Conservation (phyloP, 1,140 invertebrate species). For the Drosophila athabasca region DNA sequence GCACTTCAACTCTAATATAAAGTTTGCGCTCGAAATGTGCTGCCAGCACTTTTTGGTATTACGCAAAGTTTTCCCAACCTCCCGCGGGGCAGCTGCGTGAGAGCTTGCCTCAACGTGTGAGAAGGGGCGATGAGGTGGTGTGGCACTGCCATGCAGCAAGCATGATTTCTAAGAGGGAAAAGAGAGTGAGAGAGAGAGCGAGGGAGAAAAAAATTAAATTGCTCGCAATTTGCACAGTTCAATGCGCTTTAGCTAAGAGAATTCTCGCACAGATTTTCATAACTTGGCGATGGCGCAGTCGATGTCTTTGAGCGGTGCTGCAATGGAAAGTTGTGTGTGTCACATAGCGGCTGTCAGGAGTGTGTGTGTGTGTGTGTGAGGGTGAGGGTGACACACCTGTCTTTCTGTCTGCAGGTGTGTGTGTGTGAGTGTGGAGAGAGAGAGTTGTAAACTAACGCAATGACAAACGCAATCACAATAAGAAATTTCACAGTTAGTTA, state of each 20-base stretch:
- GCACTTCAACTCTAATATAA: slow-evolving; percentile 81
- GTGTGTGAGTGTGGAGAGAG: slow-evolving; percentile 1
- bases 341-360: slow-evolving; percentile 22
- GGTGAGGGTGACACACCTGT: slow-evolving; percentile 19
- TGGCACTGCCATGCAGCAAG: slow-evolving; percentile 5
- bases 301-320: slow-evolving; percentile 47
- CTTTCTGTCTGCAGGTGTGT: too few species aligned
- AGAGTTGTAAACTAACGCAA: slow-evolving; percentile 81
- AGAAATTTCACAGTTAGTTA: slow-evolving; percentile 82
- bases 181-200: slow-evolving; percentile 38
- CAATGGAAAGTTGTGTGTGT: slow-evolving; percentile 34
- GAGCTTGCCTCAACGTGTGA: slow-evolving; percentile 9
- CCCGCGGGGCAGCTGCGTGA: slow-evolving; percentile 51
- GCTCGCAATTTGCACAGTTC: slow-evolving; percentile 81
- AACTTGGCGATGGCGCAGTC: slow-evolving; percentile 67
- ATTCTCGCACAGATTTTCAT: slow-evolving; percentile 81
- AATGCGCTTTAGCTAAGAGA: slow-evolving; percentile 74
- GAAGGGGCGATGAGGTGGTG: slow-evolving; percentile 7
- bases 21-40: slow-evolving; percentile 80
- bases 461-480: slow-evolving; percentile 82
- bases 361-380: slow-evolving; percentile 30
- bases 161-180: slow-evolving; percentile 4
- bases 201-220: slow-evolving; percentile 72
- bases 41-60: slow-evolving; percentile 80
- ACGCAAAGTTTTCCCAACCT: slow-evolving; percentile 71